Conservation (phyloP, 2,888 invertebrate genomes). For the Cheilosia grossa region DNA sequence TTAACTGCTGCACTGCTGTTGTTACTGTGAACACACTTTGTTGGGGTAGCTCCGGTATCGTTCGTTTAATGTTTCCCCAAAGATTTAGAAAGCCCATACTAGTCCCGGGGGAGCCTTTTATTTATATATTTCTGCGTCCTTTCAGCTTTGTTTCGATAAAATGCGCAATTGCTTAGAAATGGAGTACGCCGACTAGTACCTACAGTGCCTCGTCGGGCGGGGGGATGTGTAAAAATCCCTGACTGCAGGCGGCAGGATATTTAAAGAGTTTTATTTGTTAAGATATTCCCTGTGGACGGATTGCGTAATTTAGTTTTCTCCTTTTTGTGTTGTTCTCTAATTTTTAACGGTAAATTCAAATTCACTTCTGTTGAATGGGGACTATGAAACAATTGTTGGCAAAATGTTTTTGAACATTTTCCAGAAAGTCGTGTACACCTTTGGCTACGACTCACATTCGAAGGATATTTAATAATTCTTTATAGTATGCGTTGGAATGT, state of each 20-base stretch:
- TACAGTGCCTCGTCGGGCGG: slow-evolving; percentile 15
- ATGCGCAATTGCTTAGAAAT: slow-evolving; percentile 68
- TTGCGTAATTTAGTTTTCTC: slow-evolving; percentile 45
- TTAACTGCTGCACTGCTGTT: slow-evolving; percentile 63
- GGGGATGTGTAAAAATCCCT: slow-evolving; percentile 15
- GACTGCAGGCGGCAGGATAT: slow-evolving; percentile 42
- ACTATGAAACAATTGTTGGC: slow-evolving; percentile 6
- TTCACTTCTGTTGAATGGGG: slow-evolving; percentile 23
- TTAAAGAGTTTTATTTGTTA: slow-evolving; percentile 65
- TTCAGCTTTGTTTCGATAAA: slow-evolving; percentile 60
- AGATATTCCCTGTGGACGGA: slow-evolving; percentile 61
- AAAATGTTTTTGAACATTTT: not conserved
- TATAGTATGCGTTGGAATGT: not conserved
- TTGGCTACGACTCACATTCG: not conserved
- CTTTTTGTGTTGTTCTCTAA: slow-evolving; percentile 36
- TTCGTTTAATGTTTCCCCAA: slow-evolving; percentile 69
- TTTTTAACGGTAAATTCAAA: slow-evolving; percentile 38
- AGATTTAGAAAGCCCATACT: slow-evolving; percentile 60
- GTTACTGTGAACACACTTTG: slow-evolving; percentile 53
- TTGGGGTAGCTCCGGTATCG: slow-evolving; percentile 67
- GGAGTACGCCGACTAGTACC: slow-evolving; percentile 16
- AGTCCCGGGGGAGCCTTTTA: slow-evolving; percentile 67
- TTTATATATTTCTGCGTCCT: slow-evolving; percentile 59
- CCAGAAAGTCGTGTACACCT: slow-evolving; percentile 1
- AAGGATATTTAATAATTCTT: not conserved